Base-by-base conservation (phyloP, 2,113 vertebrate species). In the Chionodraco myersi region DNA sequence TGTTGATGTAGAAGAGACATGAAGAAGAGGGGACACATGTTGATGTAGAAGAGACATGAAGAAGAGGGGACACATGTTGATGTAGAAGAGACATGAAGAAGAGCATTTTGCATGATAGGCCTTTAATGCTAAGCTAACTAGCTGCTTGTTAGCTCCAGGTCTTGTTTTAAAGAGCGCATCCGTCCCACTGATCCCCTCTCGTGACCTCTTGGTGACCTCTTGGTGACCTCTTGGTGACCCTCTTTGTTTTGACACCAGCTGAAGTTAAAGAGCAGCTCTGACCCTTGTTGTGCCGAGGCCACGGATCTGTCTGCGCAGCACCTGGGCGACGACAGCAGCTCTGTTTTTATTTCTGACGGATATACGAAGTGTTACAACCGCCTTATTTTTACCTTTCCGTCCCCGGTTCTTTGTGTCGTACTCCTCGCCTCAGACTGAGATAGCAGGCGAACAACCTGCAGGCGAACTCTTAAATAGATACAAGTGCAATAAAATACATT, bases 381-480 rank as follows among this genome's bases (percentile, higher is more conserved):
- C 21, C 65, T 68, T 85, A 52, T 68, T 71, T 74, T 64, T 61
- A 44, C 62, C 45, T 13, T 79, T 79, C 63, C 44, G 45, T 47
- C 72, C 8, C 52, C 53, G 4, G 45, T 78, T 71, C 6, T 36
- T 36, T 36, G 6, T 36, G 26, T 16, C 2, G 26, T 41, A 34
- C 56, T 57, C 7, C 3, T 64, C 73, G 23, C 83, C 74, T 78
- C 65, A 9, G 70, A 77, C 30, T 61, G 61, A 81, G 49, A 69
- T 34, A 18, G 57, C 48, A 16, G 21, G 21, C 21, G 21, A 21
- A n/a, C n/a, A n/a, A n/a, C n/a, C n/a, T n/a, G n/a, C n/a, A n/a
- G n/a, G n/a, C n/a, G n/a, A n/a, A n/a, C n/a, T n/a, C n/a, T n/a
- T n/a, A n/a, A n/a, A n/a, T n/a, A n/a, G n/a, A n/a, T 26, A 26